Conservation (phyloP, 2,888 invertebrate genomes). For the Chorisops tibialis region DNA sequence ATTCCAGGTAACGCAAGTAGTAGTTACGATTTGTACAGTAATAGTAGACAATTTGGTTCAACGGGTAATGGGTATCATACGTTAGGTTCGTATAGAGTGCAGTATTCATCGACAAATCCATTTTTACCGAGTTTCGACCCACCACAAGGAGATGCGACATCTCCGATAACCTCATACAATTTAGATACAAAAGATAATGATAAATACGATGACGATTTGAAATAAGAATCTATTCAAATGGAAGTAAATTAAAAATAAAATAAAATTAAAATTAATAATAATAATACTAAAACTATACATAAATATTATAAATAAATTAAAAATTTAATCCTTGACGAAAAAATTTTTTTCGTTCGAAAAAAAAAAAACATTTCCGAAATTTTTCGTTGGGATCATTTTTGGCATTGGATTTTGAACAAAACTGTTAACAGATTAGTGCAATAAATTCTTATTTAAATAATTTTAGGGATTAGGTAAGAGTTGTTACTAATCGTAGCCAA, state of each 20-base stretch:
- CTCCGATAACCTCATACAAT: slow-evolving; percentile 46
- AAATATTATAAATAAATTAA: not conserved
- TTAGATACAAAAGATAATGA: slow-evolving; percentile 44
- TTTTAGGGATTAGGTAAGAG: no score
- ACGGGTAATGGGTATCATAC: slow-evolving; percentile 48
- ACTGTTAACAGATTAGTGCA: no score
- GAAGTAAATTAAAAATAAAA: not conserved
- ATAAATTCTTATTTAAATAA: no score
- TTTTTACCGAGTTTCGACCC: slow-evolving; percentile 52
- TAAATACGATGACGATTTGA: slow-evolving; percentile 51
- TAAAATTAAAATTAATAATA: slow-evolving; percentile 5
- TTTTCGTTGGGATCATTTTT: not conserved
- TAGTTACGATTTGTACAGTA: slow-evolving; percentile 29
- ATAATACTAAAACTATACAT: not conserved
- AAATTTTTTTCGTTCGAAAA: not conserved
- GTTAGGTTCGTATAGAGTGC: slow-evolving; percentile 51
- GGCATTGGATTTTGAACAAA: no score
- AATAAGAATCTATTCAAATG: slow-evolving; percentile 38
- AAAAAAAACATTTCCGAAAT: not conserved
- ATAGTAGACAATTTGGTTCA: slow-evolving; percentile 31
- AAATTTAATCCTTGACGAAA: not conserved
- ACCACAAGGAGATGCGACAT: slow-evolving; percentile 37
- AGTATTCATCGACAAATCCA: slow-evolving; percentile 53
- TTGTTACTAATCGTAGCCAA: no score
- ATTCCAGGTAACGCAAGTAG: slow-evolving; percentile 40